Conservation (phyloP, 2,113 vertebrate genomes). For the Electrona antarctica region DNA sequence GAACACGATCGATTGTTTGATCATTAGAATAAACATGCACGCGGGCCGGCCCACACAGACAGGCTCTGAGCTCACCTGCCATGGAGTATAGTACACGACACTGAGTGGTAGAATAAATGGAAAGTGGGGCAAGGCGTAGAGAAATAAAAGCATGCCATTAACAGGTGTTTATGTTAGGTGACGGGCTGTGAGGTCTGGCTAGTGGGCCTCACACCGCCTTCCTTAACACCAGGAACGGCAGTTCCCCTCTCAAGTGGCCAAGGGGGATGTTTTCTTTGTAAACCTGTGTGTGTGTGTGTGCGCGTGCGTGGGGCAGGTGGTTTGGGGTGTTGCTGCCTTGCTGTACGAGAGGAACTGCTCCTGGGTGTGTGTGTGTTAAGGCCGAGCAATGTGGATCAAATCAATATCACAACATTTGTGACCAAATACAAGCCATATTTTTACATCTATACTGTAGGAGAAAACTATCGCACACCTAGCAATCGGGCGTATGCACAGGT, state of each 20-base stretch:
- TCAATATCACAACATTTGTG: no score
- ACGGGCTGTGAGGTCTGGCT: background rate
- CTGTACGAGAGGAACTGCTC: conserved; percentile 18
- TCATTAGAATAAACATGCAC: no score
- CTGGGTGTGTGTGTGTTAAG: conserved; percentile 49
- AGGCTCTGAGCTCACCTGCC: no score
- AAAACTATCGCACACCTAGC: no score
- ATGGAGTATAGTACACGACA: no score
- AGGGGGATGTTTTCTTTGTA: conserved; percentile 17
- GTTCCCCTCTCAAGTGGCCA: conserved; percentile 36
- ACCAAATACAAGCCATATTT: no score
- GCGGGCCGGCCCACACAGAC: no score
- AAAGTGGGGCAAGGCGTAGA: conserved; percentile 29
- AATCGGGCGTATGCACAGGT: no score
- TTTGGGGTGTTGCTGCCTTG: conserved; percentile 59
- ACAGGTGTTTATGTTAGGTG: conserved; percentile 32
- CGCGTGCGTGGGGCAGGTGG: conserved; percentile 54
- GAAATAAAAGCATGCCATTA: conserved; percentile 23
- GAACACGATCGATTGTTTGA: no score
- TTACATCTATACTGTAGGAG: no score
- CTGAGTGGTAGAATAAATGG: conserved; percentile 1
- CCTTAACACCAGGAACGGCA: conserved; percentile 54
- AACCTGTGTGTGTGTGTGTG: background rate
- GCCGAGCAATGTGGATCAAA: conserved; percentile 11
- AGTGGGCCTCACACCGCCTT: conserved; percentile 21